Conservation (phyloP, 2,113 vertebrate species). For the Poeciliopsis prolifica region DNA sequence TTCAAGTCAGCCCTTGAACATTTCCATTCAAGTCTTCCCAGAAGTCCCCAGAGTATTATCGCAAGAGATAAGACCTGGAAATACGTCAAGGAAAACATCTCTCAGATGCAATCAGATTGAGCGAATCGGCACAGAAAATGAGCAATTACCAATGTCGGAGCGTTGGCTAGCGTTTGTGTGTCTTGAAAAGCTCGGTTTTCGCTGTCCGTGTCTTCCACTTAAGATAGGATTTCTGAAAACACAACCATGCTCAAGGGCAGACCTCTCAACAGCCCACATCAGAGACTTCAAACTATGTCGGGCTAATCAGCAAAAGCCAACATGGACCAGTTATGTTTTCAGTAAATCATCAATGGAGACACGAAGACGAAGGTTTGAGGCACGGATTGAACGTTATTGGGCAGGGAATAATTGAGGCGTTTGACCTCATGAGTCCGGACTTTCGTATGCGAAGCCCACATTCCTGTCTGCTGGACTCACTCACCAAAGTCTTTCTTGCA, state of each 20-base stretch:
- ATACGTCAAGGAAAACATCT: neutral
- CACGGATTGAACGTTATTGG: slow-evolving; percentile 17
- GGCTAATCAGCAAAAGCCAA: slow-evolving; percentile 11
- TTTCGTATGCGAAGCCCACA: slow-evolving; percentile 18
- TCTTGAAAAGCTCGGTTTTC: slow-evolving; percentile 27
- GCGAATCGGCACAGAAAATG: slow-evolving; percentile 6
- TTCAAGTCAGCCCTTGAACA: neutral
- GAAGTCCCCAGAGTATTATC: neutral
- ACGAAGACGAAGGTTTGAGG: slow-evolving; percentile 14
- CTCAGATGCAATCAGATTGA: slow-evolving; percentile 8
- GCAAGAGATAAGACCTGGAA: neutral
- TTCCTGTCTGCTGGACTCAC: slow-evolving; percentile 61
- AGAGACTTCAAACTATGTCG: slow-evolving; percentile 15
- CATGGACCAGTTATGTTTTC: slow-evolving; percentile 20
- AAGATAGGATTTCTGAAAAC: neutral
- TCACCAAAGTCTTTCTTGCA: slow-evolving; percentile 99
- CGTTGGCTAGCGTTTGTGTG: slow-evolving; percentile 1
- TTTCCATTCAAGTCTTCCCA: neutral
- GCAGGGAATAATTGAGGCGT: slow-evolving; percentile 59
- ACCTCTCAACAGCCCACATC: slow-evolving; percentile 7
- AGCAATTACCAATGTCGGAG: slow-evolving; percentile 5
- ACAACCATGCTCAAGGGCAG: neutral
- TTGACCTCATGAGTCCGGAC: slow-evolving; percentile 45
- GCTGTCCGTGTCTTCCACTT: neutral
- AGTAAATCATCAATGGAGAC: slow-evolving; percentile 50